Evolutionary conservation across 2,797 vertebrate genomes (phyloP).

Genomic region (Molossus molossus): DNA sequence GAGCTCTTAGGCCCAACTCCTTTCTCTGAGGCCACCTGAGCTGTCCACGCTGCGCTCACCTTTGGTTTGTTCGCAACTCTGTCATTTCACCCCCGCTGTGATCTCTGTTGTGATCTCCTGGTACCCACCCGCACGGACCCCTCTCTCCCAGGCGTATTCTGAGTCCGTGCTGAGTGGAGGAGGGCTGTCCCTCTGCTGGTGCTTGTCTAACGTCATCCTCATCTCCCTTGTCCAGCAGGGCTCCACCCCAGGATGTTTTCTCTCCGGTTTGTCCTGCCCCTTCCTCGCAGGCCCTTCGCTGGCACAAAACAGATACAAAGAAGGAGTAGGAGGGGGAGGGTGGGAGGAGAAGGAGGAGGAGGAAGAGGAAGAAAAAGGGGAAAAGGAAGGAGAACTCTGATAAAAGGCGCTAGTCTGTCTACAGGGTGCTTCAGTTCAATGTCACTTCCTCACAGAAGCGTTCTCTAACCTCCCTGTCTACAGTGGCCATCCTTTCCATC

Average conservation of each 20-base stretch:
- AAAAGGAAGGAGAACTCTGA: not conserved
- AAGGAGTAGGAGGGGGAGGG: not conserved
- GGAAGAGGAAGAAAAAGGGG: not conserved
- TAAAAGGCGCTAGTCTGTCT: not conserved
- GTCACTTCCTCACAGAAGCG: not conserved
- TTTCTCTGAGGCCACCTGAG: not conserved
- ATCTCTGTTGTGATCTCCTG: not conserved
- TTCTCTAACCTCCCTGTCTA: not conserved
- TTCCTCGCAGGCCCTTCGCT: not conserved
- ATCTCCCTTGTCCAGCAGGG: constrained; percentile 10
- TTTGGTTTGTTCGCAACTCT: not conserved
- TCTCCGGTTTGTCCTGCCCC: not conserved
- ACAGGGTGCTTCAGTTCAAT: not conserved
- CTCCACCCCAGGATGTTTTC: not conserved
- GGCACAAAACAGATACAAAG: not conserved
- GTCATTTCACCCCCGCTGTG: not conserved
- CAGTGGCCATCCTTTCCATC: not conserved
- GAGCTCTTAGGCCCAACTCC: not conserved
- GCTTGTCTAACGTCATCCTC: not conserved
- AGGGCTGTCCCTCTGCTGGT: not conserved
- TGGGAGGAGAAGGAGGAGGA: not conserved
- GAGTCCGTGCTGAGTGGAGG: not conserved
- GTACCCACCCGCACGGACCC: not conserved
- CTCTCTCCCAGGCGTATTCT: not conserved
- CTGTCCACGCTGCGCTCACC: not conserved